Evolutionary conservation across 2,888 invertebrate genomes (phyloP), one percentile per base, ranked within the genome.

Genomic region (Apamea monoglypha): DNA sequence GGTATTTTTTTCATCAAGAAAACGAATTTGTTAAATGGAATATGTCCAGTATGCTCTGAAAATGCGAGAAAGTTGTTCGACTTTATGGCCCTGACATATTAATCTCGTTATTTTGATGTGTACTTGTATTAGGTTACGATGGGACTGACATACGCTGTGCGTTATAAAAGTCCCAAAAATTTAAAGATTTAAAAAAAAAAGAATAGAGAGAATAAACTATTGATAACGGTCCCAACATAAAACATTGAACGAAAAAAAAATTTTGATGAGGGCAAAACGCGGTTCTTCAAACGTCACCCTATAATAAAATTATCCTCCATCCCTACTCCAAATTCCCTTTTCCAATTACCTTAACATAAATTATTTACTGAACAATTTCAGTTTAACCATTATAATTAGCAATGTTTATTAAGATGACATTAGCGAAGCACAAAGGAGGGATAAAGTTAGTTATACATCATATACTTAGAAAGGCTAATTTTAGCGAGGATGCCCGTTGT

Each of bases 401-500:
- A 71, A 77, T 85, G 75, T 78, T 78, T 78, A 81, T 79, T 70
- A 81, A 69, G 76, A 73, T 75, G 76, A 84, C 78, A 83, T 83
- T 80, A 85, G 44, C 40, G 61, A 47, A 74, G 47, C 79, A 83
- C 82, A 86, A 88, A 88, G 82, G 84, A 40, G 71, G 80, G 79
- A 59, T 75, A 40, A 80, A 68, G 61, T 66, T 73, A 72, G 70
- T 25, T 81, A 70, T 66, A 83, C 70, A 63, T 81, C 69, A 69
- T 79, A 80, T 25, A n/a, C n/a, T n/a, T n/a, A 81, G 40, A 70
- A 70, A 70, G 77, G 78, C 64, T 81, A 83, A 89, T 81, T 87
- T 85, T 69, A 70, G 76, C 64, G 81, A 78, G 74, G 76, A 84
- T 85, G 76, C 44, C 91, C 79, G 76, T 82, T 88, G 88, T 88